A percentile compares a stretch with the other conserved stretches of the same genome.
phyloP scores from a whole-genome alignment of 1,140 invertebrate genomes.

The Drosophila navojoa region DNA sequence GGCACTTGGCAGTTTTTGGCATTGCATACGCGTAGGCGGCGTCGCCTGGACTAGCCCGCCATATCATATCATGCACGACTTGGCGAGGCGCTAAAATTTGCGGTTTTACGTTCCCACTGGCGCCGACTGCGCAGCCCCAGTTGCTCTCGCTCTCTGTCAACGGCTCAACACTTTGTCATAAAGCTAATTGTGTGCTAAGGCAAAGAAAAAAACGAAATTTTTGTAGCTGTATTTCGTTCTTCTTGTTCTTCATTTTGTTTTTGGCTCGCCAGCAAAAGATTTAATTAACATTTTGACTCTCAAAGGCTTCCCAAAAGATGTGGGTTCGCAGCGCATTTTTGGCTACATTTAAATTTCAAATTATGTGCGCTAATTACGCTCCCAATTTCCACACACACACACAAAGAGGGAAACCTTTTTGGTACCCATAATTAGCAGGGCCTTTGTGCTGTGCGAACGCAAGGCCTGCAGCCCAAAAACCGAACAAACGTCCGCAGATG shows the following conservation, averaged over 20 bases:
- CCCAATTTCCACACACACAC: slow-evolving; percentile 18
- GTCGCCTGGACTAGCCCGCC: slow-evolving; percentile 59
- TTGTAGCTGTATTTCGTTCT: slow-evolving; percentile 1
- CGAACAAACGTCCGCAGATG: background rate
- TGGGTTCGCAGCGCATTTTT: slow-evolving; percentile 40
- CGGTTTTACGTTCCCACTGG: slow-evolving; percentile 75
- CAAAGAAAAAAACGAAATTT: background rate
- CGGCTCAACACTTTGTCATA: slow-evolving; percentile 66
- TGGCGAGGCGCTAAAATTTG: slow-evolving; percentile 77
- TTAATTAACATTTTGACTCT: slow-evolving; percentile 79
- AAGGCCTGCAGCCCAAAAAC: slow-evolving; percentile 21
- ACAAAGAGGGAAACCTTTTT: slow-evolving; percentile 55
- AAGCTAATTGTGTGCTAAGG: slow-evolving; percentile 64
- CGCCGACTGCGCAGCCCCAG: slow-evolving; percentile 27
- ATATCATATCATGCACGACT: slow-evolving; percentile 65
- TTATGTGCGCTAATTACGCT: slow-evolving; percentile 78
- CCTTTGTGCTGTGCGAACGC: slow-evolving; percentile 56
- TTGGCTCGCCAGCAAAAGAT: slow-evolving; percentile 52
- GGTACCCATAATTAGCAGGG: slow-evolving; percentile 68
- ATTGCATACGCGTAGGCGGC: slow-evolving; percentile 78
- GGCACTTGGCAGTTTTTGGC: slow-evolving; percentile 56
- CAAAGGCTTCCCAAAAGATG: slow-evolving; percentile 65
- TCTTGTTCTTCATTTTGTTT: slow-evolving; percentile 11
- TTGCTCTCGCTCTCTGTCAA: slow-evolving; percentile 12
- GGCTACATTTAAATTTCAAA: slow-evolving; percentile 82